Conservation (phyloP, 2,888 invertebrate species). For the Nomada ruficornis region DNA sequence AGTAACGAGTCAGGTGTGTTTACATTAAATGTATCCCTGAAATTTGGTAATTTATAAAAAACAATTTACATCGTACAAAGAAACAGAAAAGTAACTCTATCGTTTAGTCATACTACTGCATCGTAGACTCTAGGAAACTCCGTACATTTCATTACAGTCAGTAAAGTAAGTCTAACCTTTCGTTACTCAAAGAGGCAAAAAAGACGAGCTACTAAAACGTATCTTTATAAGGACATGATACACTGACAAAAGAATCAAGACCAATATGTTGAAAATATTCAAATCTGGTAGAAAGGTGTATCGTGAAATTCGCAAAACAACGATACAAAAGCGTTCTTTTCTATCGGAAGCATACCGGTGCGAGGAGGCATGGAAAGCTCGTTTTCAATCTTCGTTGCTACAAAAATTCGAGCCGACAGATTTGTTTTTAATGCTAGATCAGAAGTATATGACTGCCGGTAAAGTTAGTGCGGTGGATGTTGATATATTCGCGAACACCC, state of each 20-base stretch:
- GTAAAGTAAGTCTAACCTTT: conserved; percentile 23
- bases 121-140: neutral
- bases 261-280: conserved; percentile 61
- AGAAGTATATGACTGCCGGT: conserved; percentile 87
- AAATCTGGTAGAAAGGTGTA: conserved; percentile 31
- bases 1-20: neutral
- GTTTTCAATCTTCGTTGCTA: conserved; percentile 87
- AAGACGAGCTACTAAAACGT: neutral
- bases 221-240: conserved; percentile 16
- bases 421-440: conserved; percentile 90
- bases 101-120: neutral
- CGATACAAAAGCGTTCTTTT: conserved; percentile 84
- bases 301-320: neutral
- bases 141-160: neutral
- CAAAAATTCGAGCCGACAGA: conserved; percentile 88
- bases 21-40: neutral
- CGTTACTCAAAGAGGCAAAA: neutral
- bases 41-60: neutral
- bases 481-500: conserved; percentile 91
- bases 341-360: conserved; percentile 91
- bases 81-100: neutral
- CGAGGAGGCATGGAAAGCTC: conserved; percentile 88
- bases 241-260: neutral
- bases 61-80: neutral
- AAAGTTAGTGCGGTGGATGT: conserved; percentile 92